phyloP scores from a whole-genome alignment of 2,888 invertebrate species.

The Rotaria magnacalcarata region DNA sequence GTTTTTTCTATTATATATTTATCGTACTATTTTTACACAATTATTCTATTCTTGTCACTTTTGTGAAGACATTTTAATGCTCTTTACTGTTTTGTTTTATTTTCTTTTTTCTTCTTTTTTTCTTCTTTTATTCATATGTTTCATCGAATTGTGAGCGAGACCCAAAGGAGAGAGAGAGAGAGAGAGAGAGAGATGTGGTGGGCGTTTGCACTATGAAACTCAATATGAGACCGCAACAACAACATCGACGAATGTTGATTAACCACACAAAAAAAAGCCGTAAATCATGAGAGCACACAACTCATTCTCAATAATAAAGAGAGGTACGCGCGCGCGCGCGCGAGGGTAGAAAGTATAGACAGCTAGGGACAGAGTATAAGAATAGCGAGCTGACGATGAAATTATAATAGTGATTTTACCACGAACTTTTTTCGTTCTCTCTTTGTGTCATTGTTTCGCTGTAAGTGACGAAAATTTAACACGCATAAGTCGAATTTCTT shows the following conservation, averaged over 20 bases:
- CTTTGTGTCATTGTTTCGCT: not conserved
- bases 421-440: not conserved
- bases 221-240: conserved; percentile 14
- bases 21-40: not conserved
- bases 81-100: not conserved
- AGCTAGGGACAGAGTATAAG: not conserved
- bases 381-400: not conserved
- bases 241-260: not conserved
- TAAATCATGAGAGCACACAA: conserved; percentile 10
- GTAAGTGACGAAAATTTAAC: conserved; percentile 7
- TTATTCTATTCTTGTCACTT: not conserved
- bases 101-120: not conserved
- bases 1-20: not conserved
- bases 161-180: not conserved
- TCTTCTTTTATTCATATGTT: not conserved
- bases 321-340: not conserved
- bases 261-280: conserved; percentile 13
- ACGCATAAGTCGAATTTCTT: not conserved
- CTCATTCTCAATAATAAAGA: conserved; percentile 4
- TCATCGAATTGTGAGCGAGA: not conserved
- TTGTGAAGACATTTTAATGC: not conserved
- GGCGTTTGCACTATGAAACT: not conserved
- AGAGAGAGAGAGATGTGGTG: not conserved
- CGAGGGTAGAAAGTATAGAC: not conserved
- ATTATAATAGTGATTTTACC: not conserved